Conservation (phyloP, 2,888 invertebrate genomes). For the Oithona nana region DNA sequence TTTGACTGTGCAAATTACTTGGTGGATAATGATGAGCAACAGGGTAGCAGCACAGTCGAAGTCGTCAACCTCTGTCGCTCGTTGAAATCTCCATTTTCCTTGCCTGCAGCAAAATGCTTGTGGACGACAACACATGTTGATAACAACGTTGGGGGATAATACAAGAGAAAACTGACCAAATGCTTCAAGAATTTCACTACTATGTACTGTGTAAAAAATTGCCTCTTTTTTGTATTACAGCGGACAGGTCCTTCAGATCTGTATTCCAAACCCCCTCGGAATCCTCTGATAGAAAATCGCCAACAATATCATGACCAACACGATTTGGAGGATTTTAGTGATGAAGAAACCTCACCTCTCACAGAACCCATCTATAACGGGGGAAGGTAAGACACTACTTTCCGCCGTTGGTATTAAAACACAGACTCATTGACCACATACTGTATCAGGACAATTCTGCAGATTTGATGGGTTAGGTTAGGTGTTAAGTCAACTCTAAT, state of each 20-base stretch:
- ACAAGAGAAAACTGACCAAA: not conserved
- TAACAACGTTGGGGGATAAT: not conserved
- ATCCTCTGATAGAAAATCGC: not conserved
- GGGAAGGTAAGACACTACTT: slow-evolving; percentile 75
- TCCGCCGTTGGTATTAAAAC: too few species aligned
- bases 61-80: too few species aligned
- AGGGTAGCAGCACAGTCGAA: too few species aligned
- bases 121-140: not conserved
- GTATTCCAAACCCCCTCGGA: slow-evolving; percentile 8
- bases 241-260: slow-evolving; percentile 8
- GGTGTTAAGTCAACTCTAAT: too few species aligned
- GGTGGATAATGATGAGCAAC: too few species aligned
- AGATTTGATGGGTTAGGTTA: too few species aligned
- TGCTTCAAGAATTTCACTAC: too few species aligned
- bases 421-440: too few species aligned
- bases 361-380: slow-evolving; percentile 63
- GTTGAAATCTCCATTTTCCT: not conserved
- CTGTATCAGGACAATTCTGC: too few species aligned
- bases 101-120: not conserved
- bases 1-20: not conserved
- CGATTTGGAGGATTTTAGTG: slow-evolving; percentile 30
- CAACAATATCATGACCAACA: not conserved
- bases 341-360: slow-evolving; percentile 64
- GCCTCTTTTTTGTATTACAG: not conserved
- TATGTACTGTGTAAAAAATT: too few species aligned